Evolutionary conservation across 2,888 invertebrate species (phyloP).

Genomic region (Drosophila yooni): DNA sequence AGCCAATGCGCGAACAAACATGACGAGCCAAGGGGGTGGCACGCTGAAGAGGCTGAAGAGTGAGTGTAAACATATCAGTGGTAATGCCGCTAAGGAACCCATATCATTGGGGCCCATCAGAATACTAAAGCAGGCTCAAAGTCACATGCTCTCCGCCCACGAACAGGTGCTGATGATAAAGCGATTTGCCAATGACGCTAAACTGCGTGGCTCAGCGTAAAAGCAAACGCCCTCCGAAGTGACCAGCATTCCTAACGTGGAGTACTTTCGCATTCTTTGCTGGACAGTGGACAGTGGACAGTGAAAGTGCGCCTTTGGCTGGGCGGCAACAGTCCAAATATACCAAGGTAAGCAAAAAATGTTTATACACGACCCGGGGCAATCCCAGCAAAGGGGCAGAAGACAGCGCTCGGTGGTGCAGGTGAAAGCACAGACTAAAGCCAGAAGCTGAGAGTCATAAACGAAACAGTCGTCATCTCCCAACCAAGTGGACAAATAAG

Average conservation of each 20-base stretch:
- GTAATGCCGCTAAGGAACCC: slow-evolving; percentile 48
- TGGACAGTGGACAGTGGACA: slow-evolving; percentile 3
- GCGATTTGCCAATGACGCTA: slow-evolving; percentile 54
- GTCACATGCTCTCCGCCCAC: background rate
- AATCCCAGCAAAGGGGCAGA: slow-evolving; percentile 6
- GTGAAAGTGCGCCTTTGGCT: background rate
- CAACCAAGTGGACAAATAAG: slow-evolving; percentile 6
- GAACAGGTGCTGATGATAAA: slow-evolving; percentile 70
- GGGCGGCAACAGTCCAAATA: background rate
- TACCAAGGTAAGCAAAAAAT: slow-evolving; percentile 50
- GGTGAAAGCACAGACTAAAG: slow-evolving; percentile 21
- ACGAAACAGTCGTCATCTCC: slow-evolving; percentile 10
- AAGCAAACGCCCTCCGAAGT: slow-evolving; percentile 34
- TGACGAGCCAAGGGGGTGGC: background rate
- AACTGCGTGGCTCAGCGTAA: slow-evolving; percentile 62
- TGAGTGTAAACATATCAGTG: slow-evolving; percentile 70
- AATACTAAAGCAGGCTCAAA: slow-evolving; percentile 19
- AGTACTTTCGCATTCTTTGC: slow-evolving; percentile 20
- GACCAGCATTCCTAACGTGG: slow-evolving; percentile 34
- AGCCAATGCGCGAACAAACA: background rate
- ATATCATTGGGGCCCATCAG: slow-evolving; percentile 38
- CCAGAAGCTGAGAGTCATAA: slow-evolving; percentile 35
- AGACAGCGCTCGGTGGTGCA: slow-evolving; percentile 12
- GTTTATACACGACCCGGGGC: slow-evolving; percentile 34
- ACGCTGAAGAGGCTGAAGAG: slow-evolving; percentile 13